Base-by-base conservation (phyloP, 2,113 vertebrate genomes). In the Zapus hudsonius region DNA sequence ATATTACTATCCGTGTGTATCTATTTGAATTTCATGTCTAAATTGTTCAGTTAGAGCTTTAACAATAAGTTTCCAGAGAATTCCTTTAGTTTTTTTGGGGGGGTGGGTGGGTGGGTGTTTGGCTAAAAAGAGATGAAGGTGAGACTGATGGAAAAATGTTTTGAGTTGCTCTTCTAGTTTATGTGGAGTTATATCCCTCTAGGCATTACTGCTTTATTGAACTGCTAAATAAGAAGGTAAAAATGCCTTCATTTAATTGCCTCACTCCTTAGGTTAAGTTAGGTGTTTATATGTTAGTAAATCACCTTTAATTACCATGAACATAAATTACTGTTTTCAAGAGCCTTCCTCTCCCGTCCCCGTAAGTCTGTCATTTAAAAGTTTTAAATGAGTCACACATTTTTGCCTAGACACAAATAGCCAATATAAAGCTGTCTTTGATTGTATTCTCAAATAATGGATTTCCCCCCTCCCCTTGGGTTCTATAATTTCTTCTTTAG, bases 351-450 rank as follows among this genome's bases (percentile, higher is more conserved):
- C n/a, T 25, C 66, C 72, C 6, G 25, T 36, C 47, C 44, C 64
- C 23, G 55, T 86, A 94, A 96, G 87, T 44, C 87, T 1, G 3
- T 88, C 78, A 86, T 95, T 94, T 95, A 79, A 94, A 95, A 91
- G 70, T 95, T 96, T 96, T 94, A 96, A 96, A 97, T 96, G 94
- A 96, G n/a, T 97, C 92, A 93, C 94, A 94, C 93, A 95, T 96
- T 97, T 96, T 96, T 94, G 81, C 94, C 72, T 88, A 89, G 82
- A 92, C 92, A 96, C 95, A 96, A 94, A 96, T 96, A 96, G 87
- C 79, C 85, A 96, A 93, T 95, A 96, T 95, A 95, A 97, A 95
- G 80, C 67, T 72, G 93, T 93, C 94, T 96, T 96, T 97, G 94
- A 96, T 96, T 96, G 83, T 96, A 91, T 96, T 80, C 82, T 90